Evolutionary conservation across 1,140 invertebrate species (phyloP), one percentile per base, ranked within the genome.

Genomic region (Drosophila orosa): DNA sequence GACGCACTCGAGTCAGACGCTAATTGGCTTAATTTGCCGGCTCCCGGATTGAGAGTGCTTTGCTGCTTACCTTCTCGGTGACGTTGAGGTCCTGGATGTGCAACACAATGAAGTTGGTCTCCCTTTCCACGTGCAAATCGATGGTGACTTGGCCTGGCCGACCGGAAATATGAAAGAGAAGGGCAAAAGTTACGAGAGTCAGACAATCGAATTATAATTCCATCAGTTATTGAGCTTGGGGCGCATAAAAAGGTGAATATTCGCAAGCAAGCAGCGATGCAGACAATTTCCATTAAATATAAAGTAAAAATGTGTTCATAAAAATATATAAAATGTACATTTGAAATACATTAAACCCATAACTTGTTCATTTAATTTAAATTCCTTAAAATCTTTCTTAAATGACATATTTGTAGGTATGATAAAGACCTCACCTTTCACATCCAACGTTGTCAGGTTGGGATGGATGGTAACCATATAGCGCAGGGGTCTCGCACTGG

Each of bases 401-500:
- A 15, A 45, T 15, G 6, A 8, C 15, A 17, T 27, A 27, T 17
- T 27, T 48, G 9, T 5, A 13, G 3, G 1, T 1, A 29, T 39
- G 8, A 10, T 12, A 15, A 24, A 3, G 3, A 4, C 8, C 66
- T 59, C 62, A 97, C 97, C 97, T 94, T 96, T 96, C 42, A 98
- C 95, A 92, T 96, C 96, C 47, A 97, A 94, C 33, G 96, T 97
- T 22, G 97, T 98, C 22, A 99, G 93, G 93, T 99, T 98, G 47
- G 98, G 98, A 93, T 98, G 97, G 61, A 99, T 95, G 87, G 95
- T 96, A 25, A 99, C 94, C 84, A 96, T 96, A 91, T 99, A 99
- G 71, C 96, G 95, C 69, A 95, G 93, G 25, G 98, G 98, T 85
- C 95, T 94, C 24, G 96, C 94, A 87, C 95, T 95, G 37, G 93